Evolutionary conservation across 2,113 vertebrate genomes (phyloP), one percentile per base, ranked within the genome.

Genomic region (Neopipo cinnamomea): DNA sequence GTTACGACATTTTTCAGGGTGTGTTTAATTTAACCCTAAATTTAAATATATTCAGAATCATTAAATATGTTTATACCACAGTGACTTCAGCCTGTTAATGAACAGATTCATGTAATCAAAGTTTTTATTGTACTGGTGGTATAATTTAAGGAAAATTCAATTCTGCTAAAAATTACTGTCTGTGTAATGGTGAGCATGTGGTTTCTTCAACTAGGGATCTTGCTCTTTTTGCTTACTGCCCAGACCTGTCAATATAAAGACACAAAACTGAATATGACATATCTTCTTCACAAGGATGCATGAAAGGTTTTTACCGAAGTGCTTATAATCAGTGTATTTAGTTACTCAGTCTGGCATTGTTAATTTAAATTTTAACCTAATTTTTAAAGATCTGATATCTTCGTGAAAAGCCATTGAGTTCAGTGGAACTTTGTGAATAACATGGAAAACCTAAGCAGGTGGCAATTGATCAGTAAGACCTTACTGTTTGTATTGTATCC

Each of bases 321-420:
- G 84, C 80, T 91, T 88, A 71, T 80, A 80, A 83, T 80, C 72
- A 63, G 5, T 3, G 1, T 62, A 14, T 66, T 91, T 72, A 47
- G 27, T 93, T 88, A 53, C 76, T 93, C 56, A 31, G 77, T 72
- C 52, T 50, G 50, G 25, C 33, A 4, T 83, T 1, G 1, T 46
- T 86, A 74, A 86, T 93, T 90, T 89, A 52, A 89, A 80, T 77
- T 88, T 66, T 83, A 46, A 75, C 88, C 74, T 74, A 74, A 79
- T 90, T 96, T 84, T 89, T 53, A 55, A 87, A 70, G 72, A 55
- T 59, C 47, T 76, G 53, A 62, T 87, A 73, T 62, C 39, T 27
- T 70, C 33, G 28, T 8, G 50, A 65, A 46, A 87, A 77, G 59
- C 78, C 61, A 19, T 49, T 62, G 78, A 93, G 74, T 93, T 86